These are phyloP conservation scores for Clarias gariepinus DNA, from an alignment of 2,113 vertebrate genomes.

Conservation along the genomic window DNA sequence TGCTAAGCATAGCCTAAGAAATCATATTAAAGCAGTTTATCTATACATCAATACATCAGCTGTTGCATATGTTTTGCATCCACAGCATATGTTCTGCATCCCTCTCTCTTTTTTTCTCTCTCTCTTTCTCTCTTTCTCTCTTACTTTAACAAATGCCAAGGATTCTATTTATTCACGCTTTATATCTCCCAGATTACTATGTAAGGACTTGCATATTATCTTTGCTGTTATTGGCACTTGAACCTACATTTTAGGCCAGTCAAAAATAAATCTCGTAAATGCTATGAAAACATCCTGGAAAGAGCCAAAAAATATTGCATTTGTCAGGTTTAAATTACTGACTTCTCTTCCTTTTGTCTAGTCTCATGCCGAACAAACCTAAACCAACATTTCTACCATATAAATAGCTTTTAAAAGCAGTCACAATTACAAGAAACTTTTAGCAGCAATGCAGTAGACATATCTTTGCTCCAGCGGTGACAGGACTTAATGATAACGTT, in stretches of 20 bases:
- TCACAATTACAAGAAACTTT: neutral
- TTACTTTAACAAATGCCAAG: slow-evolving; percentile 1
- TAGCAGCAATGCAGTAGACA: neutral
- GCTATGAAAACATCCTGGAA: neutral
- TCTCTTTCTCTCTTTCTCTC: slow-evolving; percentile 2
- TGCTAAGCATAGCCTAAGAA: neutral
- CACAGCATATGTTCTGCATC: slow-evolving; percentile 13
- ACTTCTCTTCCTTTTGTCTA: neutral
- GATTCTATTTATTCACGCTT: neutral
- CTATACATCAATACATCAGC: slow-evolving; percentile 4
- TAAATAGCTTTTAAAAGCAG: neutral
- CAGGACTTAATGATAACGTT: neutral
- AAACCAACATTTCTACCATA: neutral
- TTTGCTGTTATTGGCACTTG: slow-evolving; percentile 9
- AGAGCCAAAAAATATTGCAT: neutral
- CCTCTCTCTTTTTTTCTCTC: slow-evolving; percentile 4
- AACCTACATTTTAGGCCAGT: slow-evolving; percentile 6
- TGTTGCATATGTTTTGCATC: neutral
- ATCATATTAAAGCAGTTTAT: neutral
- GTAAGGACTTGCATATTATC: neutral
- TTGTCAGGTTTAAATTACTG: slow-evolving; percentile 11
- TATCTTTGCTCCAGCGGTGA: neutral
- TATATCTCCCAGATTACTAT: slow-evolving; percentile 15
- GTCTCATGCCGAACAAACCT: neutral
- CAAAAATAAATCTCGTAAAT: neutral